Evolutionary conservation across 30 jellyfish, hydroid and myxozoan species (phyloP).

Genomic region (Hydractinia symbiolongicarpus): DNA sequence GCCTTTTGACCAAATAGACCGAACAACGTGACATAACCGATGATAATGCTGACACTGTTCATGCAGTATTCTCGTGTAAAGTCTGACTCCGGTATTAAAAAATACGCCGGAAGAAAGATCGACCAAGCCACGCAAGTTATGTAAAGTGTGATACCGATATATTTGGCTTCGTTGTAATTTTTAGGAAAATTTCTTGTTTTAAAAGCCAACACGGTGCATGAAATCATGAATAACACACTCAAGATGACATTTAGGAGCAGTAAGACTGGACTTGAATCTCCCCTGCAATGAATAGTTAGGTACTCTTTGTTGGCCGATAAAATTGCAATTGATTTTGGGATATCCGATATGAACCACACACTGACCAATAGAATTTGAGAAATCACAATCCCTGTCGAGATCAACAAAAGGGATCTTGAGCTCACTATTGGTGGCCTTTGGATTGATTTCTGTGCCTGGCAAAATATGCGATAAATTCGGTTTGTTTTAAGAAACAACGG

Average conservation of each 20-base stretch:
- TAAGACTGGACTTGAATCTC: constrained; percentile 30
- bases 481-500: constrained; percentile 72
- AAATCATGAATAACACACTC: constrained; percentile 72
- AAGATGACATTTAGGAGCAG: constrained; percentile 40
- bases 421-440: constrained; percentile 63
- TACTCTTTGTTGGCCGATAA: constrained; percentile 27
- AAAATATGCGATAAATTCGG: constrained; percentile 72
- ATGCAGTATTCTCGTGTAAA: constrained; percentile 40
- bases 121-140: constrained; percentile 88
- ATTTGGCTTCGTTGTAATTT: constrained; percentile 84
- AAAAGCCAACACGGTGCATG: constrained; percentile 74
- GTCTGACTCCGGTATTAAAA: constrained; percentile 5
- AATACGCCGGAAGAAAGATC: constrained; percentile 62
- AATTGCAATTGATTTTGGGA: constrained; percentile 26
- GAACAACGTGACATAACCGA: constrained; percentile 62
- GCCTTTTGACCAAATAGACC: constrained; percentile 91
- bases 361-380: constrained; percentile 61
- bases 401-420: constrained; percentile 61
- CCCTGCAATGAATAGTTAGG: constrained; percentile 47
- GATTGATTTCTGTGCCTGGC: constrained; percentile 51
- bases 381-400: constrained; percentile 35
- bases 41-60: constrained; percentile 38
- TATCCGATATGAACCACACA: constrained; percentile 57
- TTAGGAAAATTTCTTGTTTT: constrained; percentile 92
- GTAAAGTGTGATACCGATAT: constrained; percentile 73